Conservation (phyloP, 1,140 invertebrate genomes). For the Araneus ventricosus region DNA sequence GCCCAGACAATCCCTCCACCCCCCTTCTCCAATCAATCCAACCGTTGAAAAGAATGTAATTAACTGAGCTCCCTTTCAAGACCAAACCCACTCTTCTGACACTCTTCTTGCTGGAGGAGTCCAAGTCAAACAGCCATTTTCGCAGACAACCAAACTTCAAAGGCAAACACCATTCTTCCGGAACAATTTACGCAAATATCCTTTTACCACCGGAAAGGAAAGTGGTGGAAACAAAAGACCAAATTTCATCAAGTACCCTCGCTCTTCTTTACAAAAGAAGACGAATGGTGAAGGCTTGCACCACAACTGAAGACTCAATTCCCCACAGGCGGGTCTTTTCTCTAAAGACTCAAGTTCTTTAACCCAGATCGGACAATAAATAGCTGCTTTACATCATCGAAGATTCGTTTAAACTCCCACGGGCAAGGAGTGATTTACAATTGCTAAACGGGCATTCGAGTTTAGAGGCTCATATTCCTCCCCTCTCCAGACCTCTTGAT, state of each 20-base stretch:
- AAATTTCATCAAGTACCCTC: not conserved
- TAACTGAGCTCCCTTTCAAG: not conserved
- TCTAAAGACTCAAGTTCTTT: slow-evolving; percentile 14
- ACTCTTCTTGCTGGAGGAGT: not conserved
- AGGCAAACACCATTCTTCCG: slow-evolving; percentile 25
- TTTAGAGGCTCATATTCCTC: slow-evolving; percentile 9
- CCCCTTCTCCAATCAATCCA: not conserved
- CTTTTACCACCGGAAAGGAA: not conserved
- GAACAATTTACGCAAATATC: slow-evolving; percentile 33
- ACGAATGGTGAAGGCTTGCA: not conserved
- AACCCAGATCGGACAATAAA: slow-evolving; percentile 60
- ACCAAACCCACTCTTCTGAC: not conserved
- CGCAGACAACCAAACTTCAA: slow-evolving; percentile 24
- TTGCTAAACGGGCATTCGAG: slow-evolving; percentile 38
- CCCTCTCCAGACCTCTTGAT: not conserved
- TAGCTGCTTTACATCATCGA: slow-evolving; percentile 52
- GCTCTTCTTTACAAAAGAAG: slow-evolving; percentile 9
- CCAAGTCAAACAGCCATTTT: slow-evolving; percentile 20
- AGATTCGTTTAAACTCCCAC: slow-evolving; percentile 49
- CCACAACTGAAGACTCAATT: not conserved
- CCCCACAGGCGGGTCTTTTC: not conserved
- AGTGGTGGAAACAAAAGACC: not conserved
- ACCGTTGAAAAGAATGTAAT: slow-evolving; percentile 16
- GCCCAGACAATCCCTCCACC: not conserved
- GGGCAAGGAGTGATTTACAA: slow-evolving; percentile 44